Evolutionary conservation across 2,113 vertebrate genomes (phyloP).

Genomic region (Pteropus alecto): DNA sequence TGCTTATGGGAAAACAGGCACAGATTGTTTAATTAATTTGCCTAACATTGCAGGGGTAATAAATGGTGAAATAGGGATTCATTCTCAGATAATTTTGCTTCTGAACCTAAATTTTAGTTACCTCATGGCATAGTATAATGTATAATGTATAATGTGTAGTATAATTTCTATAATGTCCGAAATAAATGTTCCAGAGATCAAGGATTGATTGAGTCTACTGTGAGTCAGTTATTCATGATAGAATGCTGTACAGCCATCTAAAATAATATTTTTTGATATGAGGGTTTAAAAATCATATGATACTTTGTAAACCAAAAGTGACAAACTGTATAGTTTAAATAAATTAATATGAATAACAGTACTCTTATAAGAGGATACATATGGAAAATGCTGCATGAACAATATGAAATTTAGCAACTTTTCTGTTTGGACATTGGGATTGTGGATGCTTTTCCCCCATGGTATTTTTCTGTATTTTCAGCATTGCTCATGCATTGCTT

Average conservation of each 20-base stretch:
- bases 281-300: neutral
- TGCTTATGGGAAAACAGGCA: neutral
- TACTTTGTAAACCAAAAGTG: neutral
- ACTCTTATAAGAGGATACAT: neutral
- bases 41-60: neutral
- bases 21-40: conserved; percentile 27
- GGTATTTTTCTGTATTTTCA: neutral
- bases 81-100: neutral
- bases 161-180: neutral
- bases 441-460: neutral
- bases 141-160: neutral
- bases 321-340: neutral
- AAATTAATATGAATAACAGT: neutral
- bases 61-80: neutral
- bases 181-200: neutral
- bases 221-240: neutral
- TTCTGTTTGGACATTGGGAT: neutral
- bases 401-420: neutral
- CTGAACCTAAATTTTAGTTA: neutral
- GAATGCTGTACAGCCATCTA: neutral
- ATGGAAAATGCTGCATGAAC: neutral
- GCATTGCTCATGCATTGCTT: neutral
- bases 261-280: neutral
- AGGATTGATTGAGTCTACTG: neutral
- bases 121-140: neutral